A percentile compares a stretch with the other conserved stretches of the same genome.
phyloP scores from a whole-genome alignment of 2,888 invertebrate genomes.

The Acrobasis suavella region DNA sequence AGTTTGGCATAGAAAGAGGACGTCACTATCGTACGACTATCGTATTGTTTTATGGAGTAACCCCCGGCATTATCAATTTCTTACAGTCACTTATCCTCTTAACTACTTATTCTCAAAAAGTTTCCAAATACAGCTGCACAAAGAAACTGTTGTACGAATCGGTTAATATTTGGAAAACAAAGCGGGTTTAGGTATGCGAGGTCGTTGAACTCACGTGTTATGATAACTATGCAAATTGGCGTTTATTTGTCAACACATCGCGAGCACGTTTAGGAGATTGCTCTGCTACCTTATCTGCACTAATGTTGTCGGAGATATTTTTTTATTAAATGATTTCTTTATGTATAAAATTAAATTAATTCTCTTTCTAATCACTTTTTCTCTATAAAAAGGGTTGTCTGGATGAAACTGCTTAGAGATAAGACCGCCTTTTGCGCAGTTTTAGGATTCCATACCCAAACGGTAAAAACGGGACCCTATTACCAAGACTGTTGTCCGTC shows the following conservation, averaged over 20 bases:
- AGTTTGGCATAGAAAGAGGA: too few relatives aligned
- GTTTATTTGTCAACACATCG: slow-evolving; percentile 52
- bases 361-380: too few relatives aligned
- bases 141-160: neutral
- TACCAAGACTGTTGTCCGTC: too few relatives aligned
- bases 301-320: neutral
- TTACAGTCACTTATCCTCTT: neutral
- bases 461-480: too few relatives aligned
- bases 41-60: too few relatives aligned
- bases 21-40: too few relatives aligned
- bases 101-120: neutral
- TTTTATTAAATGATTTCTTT: neutral
- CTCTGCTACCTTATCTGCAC: slow-evolving; percentile 11
- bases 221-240: slow-evolving; percentile 47
- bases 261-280: slow-evolving; percentile 19
- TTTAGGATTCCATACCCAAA: too few relatives aligned
- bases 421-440: too few relatives aligned
- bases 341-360: neutral
- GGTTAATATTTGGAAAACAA: slow-evolving; percentile 28
- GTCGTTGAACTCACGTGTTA: slow-evolving; percentile 52
- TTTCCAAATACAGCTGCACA: slow-evolving; percentile 5
- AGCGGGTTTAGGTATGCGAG: slow-evolving; percentile 40
- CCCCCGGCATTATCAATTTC: too few relatives aligned
- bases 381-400: too few relatives aligned
- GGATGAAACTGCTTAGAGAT: too few relatives aligned